These are phyloP conservation scores for Microctenopoma lineatum DNA, from an alignment of 2,797 vertebrate genomes.

Conservation along the genomic window DNA sequence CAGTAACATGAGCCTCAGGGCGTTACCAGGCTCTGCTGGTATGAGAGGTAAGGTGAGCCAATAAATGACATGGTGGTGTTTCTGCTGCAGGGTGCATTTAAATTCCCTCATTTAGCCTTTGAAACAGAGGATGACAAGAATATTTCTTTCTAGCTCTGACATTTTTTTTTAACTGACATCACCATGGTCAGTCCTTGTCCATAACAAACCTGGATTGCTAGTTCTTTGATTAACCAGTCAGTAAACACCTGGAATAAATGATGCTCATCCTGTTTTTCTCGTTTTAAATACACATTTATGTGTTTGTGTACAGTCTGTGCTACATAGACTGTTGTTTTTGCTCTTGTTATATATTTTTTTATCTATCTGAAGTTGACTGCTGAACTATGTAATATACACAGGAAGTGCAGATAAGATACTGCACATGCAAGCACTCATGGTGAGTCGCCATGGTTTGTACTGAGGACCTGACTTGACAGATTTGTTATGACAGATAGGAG, in stretches of 20 bases:
- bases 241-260: not conserved
- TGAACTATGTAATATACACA: not conserved
- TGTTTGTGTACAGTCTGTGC: not conserved
- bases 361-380: not conserved
- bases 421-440: not conserved
- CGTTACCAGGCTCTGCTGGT: constrained; percentile 68
- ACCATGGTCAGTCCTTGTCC: constrained; percentile 17
- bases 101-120: constrained; percentile 40
- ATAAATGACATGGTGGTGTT: constrained; percentile 62
- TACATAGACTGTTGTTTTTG: not conserved
- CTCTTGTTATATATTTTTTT: not conserved
- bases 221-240: not conserved
- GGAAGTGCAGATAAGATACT: not conserved
- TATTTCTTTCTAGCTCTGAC: constrained; percentile 29
- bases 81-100: constrained; percentile 35
- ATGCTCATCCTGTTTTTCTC: not conserved
- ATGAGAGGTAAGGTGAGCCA: constrained; percentile 62
- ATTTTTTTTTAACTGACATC: constrained; percentile 51
- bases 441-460: not conserved
- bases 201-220: constrained; percentile 20
- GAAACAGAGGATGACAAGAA: constrained; percentile 26
- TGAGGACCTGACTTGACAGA: not conserved
- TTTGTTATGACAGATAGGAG: constrained; percentile 4
- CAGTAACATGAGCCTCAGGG: constrained; percentile 39
- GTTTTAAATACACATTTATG: not conserved